These are phyloP conservation scores for Leguminivora glycinivorella DNA, from an alignment of 1,140 invertebrate genomes.

Conservation along the genomic window DNA sequence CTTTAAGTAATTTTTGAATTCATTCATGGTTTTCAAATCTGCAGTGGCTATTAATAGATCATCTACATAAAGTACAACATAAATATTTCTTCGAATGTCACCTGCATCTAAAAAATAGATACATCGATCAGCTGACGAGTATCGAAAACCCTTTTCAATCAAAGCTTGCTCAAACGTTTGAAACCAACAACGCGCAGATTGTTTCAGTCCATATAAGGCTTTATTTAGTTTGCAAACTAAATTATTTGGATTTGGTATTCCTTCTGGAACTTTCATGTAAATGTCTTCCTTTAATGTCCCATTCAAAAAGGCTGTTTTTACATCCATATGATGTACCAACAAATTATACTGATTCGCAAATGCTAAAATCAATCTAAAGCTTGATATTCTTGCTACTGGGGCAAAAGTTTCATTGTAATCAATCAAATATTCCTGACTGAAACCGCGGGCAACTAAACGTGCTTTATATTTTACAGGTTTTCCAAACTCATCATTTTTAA, in stretches of 20 bases:
- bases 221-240: constrained; percentile 42
- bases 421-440: constrained; percentile 52
- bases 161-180: background rate
- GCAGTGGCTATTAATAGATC: background rate
- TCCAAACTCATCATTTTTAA: constrained; percentile 56
- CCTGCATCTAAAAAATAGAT: background rate
- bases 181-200: background rate
- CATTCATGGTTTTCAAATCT: background rate
- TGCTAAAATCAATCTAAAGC: constrained; percentile 58
- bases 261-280: constrained; percentile 61
- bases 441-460: constrained; percentile 49
- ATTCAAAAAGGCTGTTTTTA: constrained; percentile 43
- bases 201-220: background rate
- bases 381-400: constrained; percentile 34
- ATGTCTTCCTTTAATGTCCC: constrained; percentile 59
- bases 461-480: constrained; percentile 54
- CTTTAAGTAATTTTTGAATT: background rate
- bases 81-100: background rate
- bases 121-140: background rate
- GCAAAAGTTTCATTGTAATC: constrained; percentile 49
- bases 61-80: background rate
- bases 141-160: background rate
- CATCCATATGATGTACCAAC: constrained; percentile 44
- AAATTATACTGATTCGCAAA: constrained; percentile 69
- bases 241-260: constrained; percentile 38